These are phyloP conservation scores for Argopecten irradians DNA, from an alignment of 1,140 invertebrate genomes.

Conservation along the genomic window DNA sequence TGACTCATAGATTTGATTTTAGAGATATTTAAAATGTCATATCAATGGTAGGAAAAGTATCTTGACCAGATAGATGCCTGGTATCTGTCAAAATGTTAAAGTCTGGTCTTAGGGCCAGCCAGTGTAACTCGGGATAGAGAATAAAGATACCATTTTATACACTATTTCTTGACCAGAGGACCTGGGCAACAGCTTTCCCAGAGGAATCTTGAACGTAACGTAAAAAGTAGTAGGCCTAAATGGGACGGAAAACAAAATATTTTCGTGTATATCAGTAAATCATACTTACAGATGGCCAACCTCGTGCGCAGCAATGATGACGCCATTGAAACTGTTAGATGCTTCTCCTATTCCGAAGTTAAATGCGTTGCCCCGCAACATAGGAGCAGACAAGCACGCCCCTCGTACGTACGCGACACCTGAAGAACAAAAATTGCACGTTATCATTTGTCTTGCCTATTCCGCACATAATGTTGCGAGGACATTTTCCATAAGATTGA, in stretches of 20 bases:
- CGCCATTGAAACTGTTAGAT: slow-evolving; percentile 65
- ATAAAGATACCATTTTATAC: no score
- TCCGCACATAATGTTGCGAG: no score
- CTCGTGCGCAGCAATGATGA: slow-evolving; percentile 68
- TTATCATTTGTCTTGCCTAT: no score
- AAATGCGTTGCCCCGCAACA: slow-evolving; percentile 60
- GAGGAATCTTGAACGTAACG: not conserved
- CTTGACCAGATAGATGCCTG: no score
- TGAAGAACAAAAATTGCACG: no score
- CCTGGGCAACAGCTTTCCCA: not conserved
- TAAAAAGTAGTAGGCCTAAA: not conserved
- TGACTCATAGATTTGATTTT: not conserved
- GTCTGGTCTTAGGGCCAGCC: no score
- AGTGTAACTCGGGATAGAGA: no score
- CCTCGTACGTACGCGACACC: slow-evolving; percentile 68
- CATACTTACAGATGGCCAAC: slow-evolving; percentile 69
- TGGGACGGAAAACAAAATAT: no score
- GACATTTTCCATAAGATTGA: no score
- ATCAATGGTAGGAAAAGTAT: not conserved
- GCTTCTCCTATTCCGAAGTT: slow-evolving; percentile 68
- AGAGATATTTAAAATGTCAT: not conserved
- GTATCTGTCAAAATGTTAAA: no score
- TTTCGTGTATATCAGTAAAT: not conserved
- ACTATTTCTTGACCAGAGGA: no score
- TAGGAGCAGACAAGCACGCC: slow-evolving; percentile 65